phyloP scores from a whole-genome alignment of 2,797 vertebrate species.

The Tamandua tetradactyla region DNA sequence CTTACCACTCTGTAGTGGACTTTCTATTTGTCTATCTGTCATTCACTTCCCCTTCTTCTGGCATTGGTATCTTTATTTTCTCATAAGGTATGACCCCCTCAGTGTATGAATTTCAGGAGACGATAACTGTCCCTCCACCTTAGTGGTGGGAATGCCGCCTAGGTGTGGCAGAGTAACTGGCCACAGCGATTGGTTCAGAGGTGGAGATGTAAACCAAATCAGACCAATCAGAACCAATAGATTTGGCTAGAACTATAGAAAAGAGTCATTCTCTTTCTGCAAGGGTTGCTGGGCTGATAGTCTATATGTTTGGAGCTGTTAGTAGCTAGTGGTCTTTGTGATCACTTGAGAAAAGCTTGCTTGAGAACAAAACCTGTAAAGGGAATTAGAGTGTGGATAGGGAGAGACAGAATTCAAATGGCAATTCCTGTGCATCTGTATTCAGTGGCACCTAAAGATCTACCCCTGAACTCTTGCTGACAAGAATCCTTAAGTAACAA shows the following conservation, averaged over 20 bases:
- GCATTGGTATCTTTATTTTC: not conserved
- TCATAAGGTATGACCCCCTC: not conserved
- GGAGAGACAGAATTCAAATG: not conserved
- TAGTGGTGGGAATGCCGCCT: not conserved
- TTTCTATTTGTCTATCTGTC: not conserved
- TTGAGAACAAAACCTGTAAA: slow-evolving; percentile 10
- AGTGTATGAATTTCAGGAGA: not conserved
- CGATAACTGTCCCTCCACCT: not conserved
- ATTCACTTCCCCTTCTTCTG: not conserved
- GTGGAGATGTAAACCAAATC: not conserved
- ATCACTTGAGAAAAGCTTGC: slow-evolving; percentile 25
- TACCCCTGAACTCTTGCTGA: not conserved
- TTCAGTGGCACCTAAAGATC: not conserved
- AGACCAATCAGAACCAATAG: not conserved
- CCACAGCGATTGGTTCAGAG: not conserved
- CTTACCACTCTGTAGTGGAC: not conserved
- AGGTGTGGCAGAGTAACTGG: not conserved
- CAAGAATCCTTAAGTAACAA: not conserved
- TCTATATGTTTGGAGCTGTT: not conserved
- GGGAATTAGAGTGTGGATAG: not conserved
- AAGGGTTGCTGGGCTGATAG: not conserved
- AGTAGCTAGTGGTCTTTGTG: not conserved
- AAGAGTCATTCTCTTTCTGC: slow-evolving; percentile 22
- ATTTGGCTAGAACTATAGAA: not conserved
- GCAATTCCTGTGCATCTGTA: not conserved